Evolutionary conservation across 2,888 invertebrate genomes (phyloP).

Genomic region (Lamellibrachia satsuma): DNA sequence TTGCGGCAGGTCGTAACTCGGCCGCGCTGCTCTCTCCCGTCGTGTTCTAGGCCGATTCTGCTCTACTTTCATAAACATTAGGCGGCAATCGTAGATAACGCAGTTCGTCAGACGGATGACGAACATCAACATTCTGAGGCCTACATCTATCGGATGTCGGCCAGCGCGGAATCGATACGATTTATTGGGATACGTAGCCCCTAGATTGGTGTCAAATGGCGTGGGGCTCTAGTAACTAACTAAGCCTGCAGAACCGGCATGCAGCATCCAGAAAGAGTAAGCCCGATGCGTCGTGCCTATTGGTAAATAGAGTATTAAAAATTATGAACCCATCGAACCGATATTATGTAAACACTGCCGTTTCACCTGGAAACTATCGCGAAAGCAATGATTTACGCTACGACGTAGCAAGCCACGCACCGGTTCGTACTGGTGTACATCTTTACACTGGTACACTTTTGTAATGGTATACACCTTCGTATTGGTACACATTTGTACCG

Average conservation of each 20-base stretch:
- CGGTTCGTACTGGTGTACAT: background rate
- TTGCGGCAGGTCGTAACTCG: background rate
- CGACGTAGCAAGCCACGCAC: background rate
- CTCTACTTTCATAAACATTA: slow-evolving; percentile 5
- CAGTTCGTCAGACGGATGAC: background rate
- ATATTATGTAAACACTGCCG: background rate
- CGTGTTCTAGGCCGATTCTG: background rate
- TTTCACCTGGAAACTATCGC: background rate
- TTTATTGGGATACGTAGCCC: background rate
- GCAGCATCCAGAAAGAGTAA: background rate
- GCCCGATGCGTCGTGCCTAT: background rate
- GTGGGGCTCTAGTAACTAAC: background rate
- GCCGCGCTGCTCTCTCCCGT: background rate
- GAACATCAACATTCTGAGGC: slow-evolving; percentile 5
- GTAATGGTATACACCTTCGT: background rate
- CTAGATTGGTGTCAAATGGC: background rate
- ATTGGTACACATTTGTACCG: background rate
- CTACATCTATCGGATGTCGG: background rate
- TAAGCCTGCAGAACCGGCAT: background rate
- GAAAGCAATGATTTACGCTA: background rate
- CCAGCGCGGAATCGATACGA: background rate
- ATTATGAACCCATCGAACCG: background rate
- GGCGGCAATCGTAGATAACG: background rate
- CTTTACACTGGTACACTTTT: too few relatives aligned
- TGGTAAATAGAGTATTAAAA: background rate